phyloP scores from a whole-genome alignment of 2,113 vertebrate genomes.

The Rhineura floridana region DNA sequence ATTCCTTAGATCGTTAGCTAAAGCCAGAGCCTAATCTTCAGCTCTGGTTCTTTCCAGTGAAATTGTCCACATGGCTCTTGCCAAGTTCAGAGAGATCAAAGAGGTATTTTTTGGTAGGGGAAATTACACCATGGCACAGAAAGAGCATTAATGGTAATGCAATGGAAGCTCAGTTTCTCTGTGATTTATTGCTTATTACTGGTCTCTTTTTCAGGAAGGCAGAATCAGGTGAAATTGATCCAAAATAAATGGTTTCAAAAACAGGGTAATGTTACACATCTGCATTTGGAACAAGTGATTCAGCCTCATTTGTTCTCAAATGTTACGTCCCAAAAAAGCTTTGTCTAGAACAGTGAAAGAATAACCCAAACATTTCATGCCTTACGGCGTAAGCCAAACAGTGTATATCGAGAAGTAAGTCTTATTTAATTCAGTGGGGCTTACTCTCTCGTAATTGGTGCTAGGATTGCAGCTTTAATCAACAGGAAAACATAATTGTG shows the following conservation, averaged over 20 bases:
- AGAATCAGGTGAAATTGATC: conserved; percentile 9
- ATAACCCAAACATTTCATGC: fast-evolving
- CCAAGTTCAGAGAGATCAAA: conserved; percentile 1
- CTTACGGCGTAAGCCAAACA: too few relatives aligned
- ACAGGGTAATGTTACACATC: not conserved
- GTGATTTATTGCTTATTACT: conserved; percentile 47
- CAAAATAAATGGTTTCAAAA: conserved; percentile 48
- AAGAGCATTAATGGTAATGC: conserved; percentile 36
- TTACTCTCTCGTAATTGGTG: too few relatives aligned
- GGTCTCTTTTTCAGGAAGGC: conserved; percentile 34
- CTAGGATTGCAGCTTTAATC: not conserved
- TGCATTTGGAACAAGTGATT: not conserved
- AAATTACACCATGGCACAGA: conserved; percentile 5
- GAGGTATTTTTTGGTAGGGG: not conserved
- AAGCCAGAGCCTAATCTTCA: conserved; percentile 11
- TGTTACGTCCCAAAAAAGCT: not conserved
- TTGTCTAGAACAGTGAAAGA: conserved; percentile 4
- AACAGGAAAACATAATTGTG: not conserved
- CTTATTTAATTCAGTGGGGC: too few relatives aligned
- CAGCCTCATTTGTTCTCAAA: not conserved
- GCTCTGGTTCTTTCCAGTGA: not conserved
- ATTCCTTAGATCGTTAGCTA: not conserved
- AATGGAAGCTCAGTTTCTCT: conserved; percentile 13
- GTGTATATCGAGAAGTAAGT: too few relatives aligned
- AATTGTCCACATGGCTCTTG: conserved; percentile 2